phyloP scores from a whole-genome alignment of 2,113 vertebrate species.

The Atrichornis clamosus region DNA sequence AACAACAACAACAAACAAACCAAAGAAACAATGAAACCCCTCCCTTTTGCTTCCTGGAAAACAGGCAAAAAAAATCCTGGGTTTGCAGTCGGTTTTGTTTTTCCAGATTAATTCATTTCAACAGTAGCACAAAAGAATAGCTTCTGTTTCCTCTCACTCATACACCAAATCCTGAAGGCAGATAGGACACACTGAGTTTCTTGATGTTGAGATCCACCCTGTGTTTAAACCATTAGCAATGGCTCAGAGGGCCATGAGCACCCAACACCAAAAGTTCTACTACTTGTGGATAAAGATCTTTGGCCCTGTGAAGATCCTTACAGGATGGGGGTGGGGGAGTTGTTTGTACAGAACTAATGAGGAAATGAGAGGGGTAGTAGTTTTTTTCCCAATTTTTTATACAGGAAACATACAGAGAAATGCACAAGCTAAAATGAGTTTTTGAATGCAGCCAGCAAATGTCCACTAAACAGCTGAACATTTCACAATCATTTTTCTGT shows the following conservation, averaged over 20 bases:
- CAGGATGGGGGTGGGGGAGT: fast-evolving
- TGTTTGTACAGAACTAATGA: not conserved
- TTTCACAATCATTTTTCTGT: not conserved
- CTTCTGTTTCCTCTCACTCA: not conserved
- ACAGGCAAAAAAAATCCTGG: not conserved
- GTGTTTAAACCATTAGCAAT: not conserved
- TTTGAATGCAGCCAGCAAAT: not conserved
- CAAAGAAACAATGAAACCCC: not conserved
- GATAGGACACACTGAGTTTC: not conserved
- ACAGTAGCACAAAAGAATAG: not conserved
- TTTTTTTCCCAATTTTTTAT: not conserved
- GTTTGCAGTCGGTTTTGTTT: not conserved
- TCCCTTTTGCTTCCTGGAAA: not conserved
- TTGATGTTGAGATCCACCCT: not conserved
- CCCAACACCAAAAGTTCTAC: not conserved
- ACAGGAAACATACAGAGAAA: not conserved
- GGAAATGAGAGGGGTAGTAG: not conserved
- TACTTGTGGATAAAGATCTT: not conserved
- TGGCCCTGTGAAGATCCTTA: not conserved
- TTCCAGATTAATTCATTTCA: not conserved
- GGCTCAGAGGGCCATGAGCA: not conserved
- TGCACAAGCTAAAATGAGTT: not conserved
- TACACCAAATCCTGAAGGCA: not conserved
- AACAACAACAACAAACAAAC: not conserved
- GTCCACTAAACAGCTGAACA: not conserved